Percentiles rank a stretch among this genome's conserved stretches.
Evolutionary conservation across 2,113 vertebrate genomes (phyloP).

Genomic region (Sarotherodon lohbergeri): DNA sequence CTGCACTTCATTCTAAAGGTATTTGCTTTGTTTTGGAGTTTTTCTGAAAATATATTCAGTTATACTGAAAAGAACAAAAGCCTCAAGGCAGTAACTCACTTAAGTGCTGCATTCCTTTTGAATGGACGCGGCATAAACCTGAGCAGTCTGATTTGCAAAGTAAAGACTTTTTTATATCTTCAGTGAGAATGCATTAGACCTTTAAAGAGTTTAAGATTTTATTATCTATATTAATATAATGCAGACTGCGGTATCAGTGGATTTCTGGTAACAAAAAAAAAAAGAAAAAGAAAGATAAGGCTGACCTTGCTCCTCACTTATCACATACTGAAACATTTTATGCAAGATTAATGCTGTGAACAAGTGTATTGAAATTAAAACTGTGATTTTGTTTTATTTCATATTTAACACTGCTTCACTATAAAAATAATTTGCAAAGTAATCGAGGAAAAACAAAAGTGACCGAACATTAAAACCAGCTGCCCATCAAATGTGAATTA

Average conservation of each 20-base stretch:
- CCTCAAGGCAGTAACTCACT: not conserved
- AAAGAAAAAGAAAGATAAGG: not conserved
- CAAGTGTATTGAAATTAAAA: not conserved
- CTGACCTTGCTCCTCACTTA: not conserved
- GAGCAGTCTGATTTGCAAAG: not conserved
- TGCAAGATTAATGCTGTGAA: not conserved
- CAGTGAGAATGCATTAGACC: not conserved
- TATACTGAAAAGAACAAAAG: not conserved
- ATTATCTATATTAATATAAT: not conserved
- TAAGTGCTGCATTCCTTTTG: not conserved
- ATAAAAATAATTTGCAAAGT: not conserved
- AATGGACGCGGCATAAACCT: not conserved
- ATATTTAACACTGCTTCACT: not conserved
- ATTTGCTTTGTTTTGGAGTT: not conserved
- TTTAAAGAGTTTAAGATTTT: not conserved
- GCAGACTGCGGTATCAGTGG: not conserved
- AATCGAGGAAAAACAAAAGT: not conserved
- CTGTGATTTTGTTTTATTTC: not conserved
- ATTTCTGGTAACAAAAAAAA: not conserved
- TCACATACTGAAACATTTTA: not conserved
- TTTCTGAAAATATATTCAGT: not conserved
- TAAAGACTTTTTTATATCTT: not conserved
- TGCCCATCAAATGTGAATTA: conserved; percentile 13
- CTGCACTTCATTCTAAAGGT: not conserved
- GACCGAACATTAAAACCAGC: not conserved